Base-by-base conservation (phyloP, 2,888 invertebrate genomes). In the Campoplex capitator region DNA sequence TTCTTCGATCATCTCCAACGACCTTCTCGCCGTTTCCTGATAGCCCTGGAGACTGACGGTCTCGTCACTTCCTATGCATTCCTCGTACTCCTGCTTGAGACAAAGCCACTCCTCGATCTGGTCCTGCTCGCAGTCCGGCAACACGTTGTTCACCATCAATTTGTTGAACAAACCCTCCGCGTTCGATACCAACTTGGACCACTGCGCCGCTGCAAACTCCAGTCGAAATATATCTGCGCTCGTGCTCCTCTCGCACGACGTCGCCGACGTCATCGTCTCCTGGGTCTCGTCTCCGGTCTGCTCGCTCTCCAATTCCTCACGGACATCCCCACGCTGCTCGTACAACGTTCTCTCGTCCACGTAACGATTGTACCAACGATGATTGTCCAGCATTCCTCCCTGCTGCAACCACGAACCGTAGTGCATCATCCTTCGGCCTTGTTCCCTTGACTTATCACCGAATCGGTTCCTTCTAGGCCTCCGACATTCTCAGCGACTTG, bases 11-110 rank as follows among this genome's bases (percentile, higher is more conserved):
- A 95, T 93, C 89, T 95, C 96, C 62, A 96, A 92, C 11, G 95
- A 95, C 87, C 95, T 93, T 77, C 95, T 94, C 0, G 95, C 94
- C 89, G 95, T 95, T n/a, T 95, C 95, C 16, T 94, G 94, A 35
- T 89, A 93, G 0, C 93, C 93, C 81, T 95, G 95, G 74, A 94
- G 89, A 83, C 93, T 93, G 11, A 92, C 91, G 0, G 91, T 92
- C 65, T 95, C 95, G 91, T 96, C 96, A 88, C 94, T 95, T 87
- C 96, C 96, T 71, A 97, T 95, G 92, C 98, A 98, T 92, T 98
- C 98, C 93, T 98, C 97, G 94, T 97, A 98, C 94, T 98, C 98
- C 90, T 98, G 97, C 92, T 98, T 98, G 87, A 98, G 95, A 91
- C 97, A 97, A 28, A 98, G 95, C 98, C 98, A 98, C 90, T 97